phyloP scores from a whole-genome alignment of 2,888 invertebrate species.

The Resseliella maxima region DNA sequence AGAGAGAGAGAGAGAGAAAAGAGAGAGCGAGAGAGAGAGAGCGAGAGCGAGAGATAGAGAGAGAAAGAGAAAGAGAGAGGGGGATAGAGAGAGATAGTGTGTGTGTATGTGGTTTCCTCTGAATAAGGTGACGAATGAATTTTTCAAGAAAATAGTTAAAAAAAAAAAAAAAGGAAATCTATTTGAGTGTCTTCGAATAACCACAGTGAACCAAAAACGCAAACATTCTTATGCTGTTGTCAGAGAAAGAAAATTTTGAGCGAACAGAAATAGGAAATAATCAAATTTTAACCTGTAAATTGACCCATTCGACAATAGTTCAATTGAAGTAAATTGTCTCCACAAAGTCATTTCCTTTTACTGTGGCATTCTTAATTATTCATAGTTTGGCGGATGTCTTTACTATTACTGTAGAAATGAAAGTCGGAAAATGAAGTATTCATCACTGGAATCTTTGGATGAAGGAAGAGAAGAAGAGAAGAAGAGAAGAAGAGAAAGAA shows the following conservation, averaged over 20 bases:
- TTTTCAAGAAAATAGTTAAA: neutral
- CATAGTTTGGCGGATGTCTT: neutral
- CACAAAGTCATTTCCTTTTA: neutral
- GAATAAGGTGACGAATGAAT: conserved; percentile 2
- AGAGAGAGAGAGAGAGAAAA: too few species aligned
- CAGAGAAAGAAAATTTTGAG: neutral
- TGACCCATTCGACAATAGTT: neutral
- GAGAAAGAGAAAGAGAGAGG: too few species aligned
- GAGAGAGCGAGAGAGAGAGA: too few species aligned
- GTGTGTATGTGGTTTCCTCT: neutral
- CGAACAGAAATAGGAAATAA: neutral
- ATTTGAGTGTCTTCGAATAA: neutral
- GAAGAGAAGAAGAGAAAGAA: neutral
- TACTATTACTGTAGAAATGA: too few species aligned
- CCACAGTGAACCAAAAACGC: neutral
- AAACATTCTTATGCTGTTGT: neutral
- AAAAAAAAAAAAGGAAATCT: neutral
- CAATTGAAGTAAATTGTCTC: neutral
- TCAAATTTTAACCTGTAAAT: neutral
- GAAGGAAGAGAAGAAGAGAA: neutral
- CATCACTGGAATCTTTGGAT: too few species aligned
- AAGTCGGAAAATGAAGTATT: neutral
- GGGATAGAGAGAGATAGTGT: too few species aligned
- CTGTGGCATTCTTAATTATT: neutral
- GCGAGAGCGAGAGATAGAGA: too few species aligned